Percentiles rank a stretch among this genome's conserved stretches.
Conservation (phyloP, 1,140 invertebrate genomes). For the Globodera rostochiensis region DNA sequence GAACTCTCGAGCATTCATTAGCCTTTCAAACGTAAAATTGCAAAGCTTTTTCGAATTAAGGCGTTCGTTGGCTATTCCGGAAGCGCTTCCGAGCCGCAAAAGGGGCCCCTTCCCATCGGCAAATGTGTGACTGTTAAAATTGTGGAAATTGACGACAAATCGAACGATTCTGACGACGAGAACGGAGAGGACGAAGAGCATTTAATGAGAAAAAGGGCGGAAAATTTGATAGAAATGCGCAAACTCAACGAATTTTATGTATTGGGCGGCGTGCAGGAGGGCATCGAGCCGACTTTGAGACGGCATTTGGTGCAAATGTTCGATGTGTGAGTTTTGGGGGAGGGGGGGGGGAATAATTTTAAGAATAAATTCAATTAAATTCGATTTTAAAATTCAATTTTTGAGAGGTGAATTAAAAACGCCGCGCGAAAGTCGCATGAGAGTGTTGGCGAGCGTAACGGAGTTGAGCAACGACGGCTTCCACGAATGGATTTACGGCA, state of each 20-base stretch:
- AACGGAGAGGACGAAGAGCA: background rate
- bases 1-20: no score
- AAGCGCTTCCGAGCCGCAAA: background rate
- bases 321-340: background rate
- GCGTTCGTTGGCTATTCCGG: background rate
- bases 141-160: background rate
- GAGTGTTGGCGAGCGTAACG: background rate
- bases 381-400: background rate
- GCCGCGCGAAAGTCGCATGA: background rate
- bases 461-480: background rate
- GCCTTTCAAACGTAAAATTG: no score
- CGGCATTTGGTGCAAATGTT: background rate
- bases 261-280: background rate
- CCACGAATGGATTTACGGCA: background rate
- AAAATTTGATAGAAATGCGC: background rate
- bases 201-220: background rate
- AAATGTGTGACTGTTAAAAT: background rate
- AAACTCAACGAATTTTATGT: constrained; percentile 1
- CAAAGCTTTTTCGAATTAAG: background rate
- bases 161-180: background rate
- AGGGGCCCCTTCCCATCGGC: background rate
- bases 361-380: no score
- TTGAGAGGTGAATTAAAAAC: background rate
- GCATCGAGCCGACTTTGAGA: background rate
- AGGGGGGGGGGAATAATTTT: no score